Evolutionary conservation across 1,140 invertebrate species (phyloP).

Genomic region (Heliconius melpomene): DNA sequence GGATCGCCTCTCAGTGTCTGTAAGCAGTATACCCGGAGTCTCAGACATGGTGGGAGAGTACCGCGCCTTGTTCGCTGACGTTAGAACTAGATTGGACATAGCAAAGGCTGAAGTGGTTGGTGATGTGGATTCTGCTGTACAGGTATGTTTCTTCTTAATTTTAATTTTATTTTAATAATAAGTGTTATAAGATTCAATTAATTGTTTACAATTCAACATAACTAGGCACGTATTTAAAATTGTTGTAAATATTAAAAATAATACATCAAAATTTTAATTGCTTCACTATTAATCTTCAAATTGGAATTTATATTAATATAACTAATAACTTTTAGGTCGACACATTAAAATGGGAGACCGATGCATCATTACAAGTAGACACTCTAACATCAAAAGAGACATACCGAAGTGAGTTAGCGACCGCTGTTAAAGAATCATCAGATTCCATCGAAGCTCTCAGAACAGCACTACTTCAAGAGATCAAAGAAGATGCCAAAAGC

Average conservation of each 20-base stretch:
- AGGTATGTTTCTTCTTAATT: slow-evolving; percentile 46
- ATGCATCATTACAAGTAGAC: slow-evolving; percentile 89
- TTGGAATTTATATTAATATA: too few relatives aligned
- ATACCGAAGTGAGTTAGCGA: slow-evolving; percentile 86
- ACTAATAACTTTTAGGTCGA: slow-evolving; percentile 82
- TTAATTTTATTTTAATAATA: background rate
- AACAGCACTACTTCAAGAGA: slow-evolving; percentile 55
- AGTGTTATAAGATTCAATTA: background rate
- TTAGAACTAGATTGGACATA: slow-evolving; percentile 55
- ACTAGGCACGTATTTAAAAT: too few relatives aligned
- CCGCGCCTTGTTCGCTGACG: slow-evolving; percentile 63
- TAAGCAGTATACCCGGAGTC: slow-evolving; percentile 50
- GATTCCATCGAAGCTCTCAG: slow-evolving; percentile 64
- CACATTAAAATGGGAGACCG: slow-evolving; percentile 88
- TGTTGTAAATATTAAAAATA: too few relatives aligned
- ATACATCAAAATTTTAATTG: too few relatives aligned
- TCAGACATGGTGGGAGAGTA: slow-evolving; percentile 70
- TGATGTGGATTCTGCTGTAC: slow-evolving; percentile 69
- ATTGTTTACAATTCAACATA: too few relatives aligned
- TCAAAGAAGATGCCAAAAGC: slow-evolving; percentile 60
- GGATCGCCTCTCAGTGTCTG: slow-evolving; percentile 53
- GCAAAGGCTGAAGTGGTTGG: slow-evolving; percentile 63
- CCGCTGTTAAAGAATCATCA: slow-evolving; percentile 82
- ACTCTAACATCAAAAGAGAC: slow-evolving; percentile 91
- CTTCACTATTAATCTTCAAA: too few relatives aligned